phyloP scores from a whole-genome alignment of 1,140 invertebrate species.

The Sycobia sp. region DNA sequence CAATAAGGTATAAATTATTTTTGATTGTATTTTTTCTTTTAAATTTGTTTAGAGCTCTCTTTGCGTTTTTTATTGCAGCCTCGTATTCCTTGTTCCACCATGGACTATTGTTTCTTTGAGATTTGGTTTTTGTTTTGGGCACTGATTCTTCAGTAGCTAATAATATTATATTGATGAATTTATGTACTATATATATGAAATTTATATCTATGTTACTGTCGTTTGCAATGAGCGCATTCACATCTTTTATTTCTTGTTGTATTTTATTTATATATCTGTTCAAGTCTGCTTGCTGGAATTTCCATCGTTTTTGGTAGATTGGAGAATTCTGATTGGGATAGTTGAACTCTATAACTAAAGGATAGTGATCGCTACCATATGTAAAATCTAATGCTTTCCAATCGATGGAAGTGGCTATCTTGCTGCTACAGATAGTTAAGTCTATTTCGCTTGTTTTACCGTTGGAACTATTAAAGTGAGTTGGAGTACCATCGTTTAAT shows the following conservation, averaged over 20 bases:
- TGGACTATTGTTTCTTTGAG: constrained; percentile 37
- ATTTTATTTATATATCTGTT: constrained; percentile 33
- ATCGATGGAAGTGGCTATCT: constrained; percentile 33
- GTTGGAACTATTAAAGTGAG: constrained; percentile 39
- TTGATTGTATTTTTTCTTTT: constrained; percentile 41
- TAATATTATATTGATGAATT: constrained; percentile 35
- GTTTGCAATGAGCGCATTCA: background rate
- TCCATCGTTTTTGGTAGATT: constrained; percentile 23
- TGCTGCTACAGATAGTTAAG: constrained; percentile 39
- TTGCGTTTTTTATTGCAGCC: constrained; percentile 39
- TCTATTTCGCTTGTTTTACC: constrained; percentile 41
- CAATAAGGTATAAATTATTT: no score
- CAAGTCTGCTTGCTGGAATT: constrained; percentile 41
- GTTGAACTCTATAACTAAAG: constrained; percentile 30
- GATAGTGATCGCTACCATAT: constrained; percentile 48
- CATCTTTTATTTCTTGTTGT: constrained; percentile 21
- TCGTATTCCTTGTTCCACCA: constrained; percentile 49
- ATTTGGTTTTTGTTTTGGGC: constrained; percentile 29
- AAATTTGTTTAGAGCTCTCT: constrained; percentile 41
- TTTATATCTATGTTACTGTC: constrained; percentile 28
- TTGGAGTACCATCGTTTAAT: constrained; percentile 40
- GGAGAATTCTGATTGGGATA: constrained; percentile 18
- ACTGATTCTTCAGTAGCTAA: constrained; percentile 38
- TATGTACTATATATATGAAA: constrained; percentile 31
- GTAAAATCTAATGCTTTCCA: constrained; percentile 43